Evolutionary conservation across 2,888 invertebrate species (phyloP).

Genomic region (Dolichopus griseipennis): DNA sequence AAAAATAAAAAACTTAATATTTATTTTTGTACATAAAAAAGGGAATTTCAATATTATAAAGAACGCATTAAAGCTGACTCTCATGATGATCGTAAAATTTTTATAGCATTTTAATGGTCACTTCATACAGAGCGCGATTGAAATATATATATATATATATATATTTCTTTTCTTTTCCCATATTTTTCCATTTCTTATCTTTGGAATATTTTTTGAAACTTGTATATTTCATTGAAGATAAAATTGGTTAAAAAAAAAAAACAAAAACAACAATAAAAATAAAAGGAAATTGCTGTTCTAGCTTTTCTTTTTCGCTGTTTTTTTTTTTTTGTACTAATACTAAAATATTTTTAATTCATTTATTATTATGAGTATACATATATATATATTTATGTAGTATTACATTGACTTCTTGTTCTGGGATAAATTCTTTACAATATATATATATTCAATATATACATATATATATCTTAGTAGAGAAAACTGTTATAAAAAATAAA

Average conservation of each 20-base stretch:
- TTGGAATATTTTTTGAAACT: not conserved
- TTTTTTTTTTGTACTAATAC: not conserved
- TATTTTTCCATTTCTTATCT: too few relatives aligned
- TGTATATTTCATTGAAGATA: not conserved
- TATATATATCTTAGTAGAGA: too few relatives aligned
- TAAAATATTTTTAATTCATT: too few relatives aligned
- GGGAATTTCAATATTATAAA: not conserved
- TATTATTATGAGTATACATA: too few relatives aligned
- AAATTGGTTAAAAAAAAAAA: not conserved
- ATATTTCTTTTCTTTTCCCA: too few relatives aligned
- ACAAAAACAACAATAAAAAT: not conserved
- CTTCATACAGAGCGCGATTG: not conserved
- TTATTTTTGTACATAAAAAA: not conserved
- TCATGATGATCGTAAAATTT: not conserved
- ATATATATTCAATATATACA: too few relatives aligned
- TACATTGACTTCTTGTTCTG: too few relatives aligned
- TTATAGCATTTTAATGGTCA: not conserved
- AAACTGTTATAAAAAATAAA: too few relatives aligned
- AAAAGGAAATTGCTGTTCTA: not conserved
- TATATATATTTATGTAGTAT: too few relatives aligned
- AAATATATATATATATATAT: not conserved
- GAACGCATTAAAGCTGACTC: not conserved
- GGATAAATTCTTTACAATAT: too few relatives aligned
- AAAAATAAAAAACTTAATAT: not conserved
- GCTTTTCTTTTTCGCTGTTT: not conserved